Base-by-base conservation (phyloP, 2,888 invertebrate genomes). In the Mesorhabditis spiculigera region DNA sequence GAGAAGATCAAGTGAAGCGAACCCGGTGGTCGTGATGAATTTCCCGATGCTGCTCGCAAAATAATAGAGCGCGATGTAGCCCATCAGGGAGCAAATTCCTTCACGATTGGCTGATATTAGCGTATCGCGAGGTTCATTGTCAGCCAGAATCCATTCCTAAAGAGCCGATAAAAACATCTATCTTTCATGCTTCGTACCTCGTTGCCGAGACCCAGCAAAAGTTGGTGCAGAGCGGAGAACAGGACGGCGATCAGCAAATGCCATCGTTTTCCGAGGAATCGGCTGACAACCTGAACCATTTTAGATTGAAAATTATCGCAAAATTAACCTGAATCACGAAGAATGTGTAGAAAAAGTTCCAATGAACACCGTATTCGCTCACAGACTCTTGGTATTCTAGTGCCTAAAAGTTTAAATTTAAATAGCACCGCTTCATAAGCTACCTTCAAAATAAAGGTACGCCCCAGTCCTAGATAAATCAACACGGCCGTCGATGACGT, bases 311-410 rank as follows among this genome's bases (percentile, higher is more conserved):
- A 41, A 68, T n/a, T 6, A 66, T n/a, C 42, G 5, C 63, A n/a
- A n/a, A 10, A 44, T 66, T 77, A 78, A 89, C 89, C 86, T 93
- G 94, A 28, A 93, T 91, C 62, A 91, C 87, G 4, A 93, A 94
- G 70, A 99, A 88, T 0, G 95, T 96, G 78, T 95, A 91, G 87
- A 97, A 98, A 86, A 99, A 99, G 87, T 99, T 98, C 93, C 96
- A 95, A 87, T 98, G 96, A 0, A 91, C 90, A 0, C 98, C 98
- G 89, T 99, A 98, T 86, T 98, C 98, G 0, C 92, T 90, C 0
- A 92, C 90, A 86, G 94, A 93, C 82, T 92, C 92, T 71, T 93
- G 92, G 86, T 98, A 97, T 77, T 92, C 90, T 3, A 91, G 87
- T 63, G 64, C 10, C 63, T 63, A 8, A 63, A 63, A 28, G 28